Evolutionary conservation across 2,113 vertebrate genomes (phyloP).

Genomic region (Melozone crissalis): DNA sequence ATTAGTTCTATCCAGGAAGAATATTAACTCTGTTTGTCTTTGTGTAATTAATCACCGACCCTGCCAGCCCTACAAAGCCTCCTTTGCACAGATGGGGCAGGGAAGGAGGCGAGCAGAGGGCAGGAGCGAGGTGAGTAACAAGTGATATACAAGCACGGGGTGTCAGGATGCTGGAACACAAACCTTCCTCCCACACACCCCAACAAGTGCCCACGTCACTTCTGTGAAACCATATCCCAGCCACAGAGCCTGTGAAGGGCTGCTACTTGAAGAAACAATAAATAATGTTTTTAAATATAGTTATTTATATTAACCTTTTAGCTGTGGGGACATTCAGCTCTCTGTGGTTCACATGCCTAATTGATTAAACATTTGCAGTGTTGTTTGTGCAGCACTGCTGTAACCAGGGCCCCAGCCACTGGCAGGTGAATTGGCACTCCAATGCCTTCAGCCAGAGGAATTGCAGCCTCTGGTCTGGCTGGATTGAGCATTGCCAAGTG

Average conservation of each 20-base stretch:
- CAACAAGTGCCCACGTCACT: constrained; percentile 43
- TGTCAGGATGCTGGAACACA: constrained; percentile 33
- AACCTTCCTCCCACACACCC: constrained; percentile 28
- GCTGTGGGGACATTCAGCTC: not conserved
- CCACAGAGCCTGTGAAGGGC: constrained; percentile 1
- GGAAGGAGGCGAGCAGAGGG: constrained; percentile 25
- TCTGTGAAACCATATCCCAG: constrained; percentile 46
- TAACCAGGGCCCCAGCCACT: not conserved
- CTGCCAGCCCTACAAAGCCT: constrained; percentile 56
- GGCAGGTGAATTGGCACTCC: not conserved
- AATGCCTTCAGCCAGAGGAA: not conserved
- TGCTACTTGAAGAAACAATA: constrained; percentile 37
- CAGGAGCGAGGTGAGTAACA: constrained; percentile 5
- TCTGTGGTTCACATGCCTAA: not conserved
- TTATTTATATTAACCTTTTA: not conserved
- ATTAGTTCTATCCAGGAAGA: constrained; percentile 81
- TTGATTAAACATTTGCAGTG: not conserved
- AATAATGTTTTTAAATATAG: not conserved
- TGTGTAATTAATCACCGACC: constrained; percentile 79
- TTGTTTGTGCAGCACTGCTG: not conserved
- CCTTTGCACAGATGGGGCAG: constrained; percentile 57
- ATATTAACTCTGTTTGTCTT: constrained; percentile 82
- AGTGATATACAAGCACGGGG: constrained; percentile 30
- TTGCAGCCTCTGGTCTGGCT: not conserved
- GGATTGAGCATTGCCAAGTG: not conserved